A percentile compares a stretch with the other conserved stretches of the same genome.
Conservation (phyloP, 2,888 invertebrate species). For the Troglohyphantes excavatus region DNA sequence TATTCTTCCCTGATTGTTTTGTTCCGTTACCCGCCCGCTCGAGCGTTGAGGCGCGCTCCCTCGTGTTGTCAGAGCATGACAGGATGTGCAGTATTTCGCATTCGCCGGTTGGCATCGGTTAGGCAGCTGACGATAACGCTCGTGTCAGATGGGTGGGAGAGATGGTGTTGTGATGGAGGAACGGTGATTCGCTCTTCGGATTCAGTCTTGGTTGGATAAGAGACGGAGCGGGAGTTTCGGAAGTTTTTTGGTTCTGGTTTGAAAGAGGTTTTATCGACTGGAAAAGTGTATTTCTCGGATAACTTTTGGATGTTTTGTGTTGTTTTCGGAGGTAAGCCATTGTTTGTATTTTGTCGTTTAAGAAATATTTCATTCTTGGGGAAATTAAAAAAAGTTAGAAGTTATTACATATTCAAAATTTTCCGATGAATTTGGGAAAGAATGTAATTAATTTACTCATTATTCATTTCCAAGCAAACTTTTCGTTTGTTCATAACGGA, state of each 20-base stretch:
- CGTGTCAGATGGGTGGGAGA: background rate
- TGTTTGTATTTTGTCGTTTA: too few species aligned
- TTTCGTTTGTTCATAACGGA: too few species aligned
- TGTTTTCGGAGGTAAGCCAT: too few species aligned
- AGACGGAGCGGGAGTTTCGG: background rate
- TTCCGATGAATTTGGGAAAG: too few species aligned
- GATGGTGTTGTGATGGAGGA: background rate
- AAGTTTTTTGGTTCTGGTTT: background rate
- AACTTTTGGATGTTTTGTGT: too few species aligned
- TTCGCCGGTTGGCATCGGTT: slow-evolving; percentile 23
- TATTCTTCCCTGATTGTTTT: slow-evolving; percentile 27
- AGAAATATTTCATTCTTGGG: too few species aligned
- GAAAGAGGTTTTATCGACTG: background rate
- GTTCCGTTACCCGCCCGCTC: slow-evolving; percentile 49
- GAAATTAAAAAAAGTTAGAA: too few species aligned
- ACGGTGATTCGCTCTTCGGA: background rate
- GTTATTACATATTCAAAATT: too few species aligned
- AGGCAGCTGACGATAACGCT: slow-evolving; percentile 1
- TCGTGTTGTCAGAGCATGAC: slow-evolving; percentile 63
- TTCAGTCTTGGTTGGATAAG: background rate
- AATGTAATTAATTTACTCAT: too few species aligned
- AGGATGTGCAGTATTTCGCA: slow-evolving; percentile 25
- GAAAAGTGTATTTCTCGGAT: too few species aligned
- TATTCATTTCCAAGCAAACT: too few species aligned
- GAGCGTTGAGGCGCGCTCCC: slow-evolving; percentile 60